Evolutionary conservation across 2,888 invertebrate species (phyloP).

Genomic region (Ptychoptera contaminata): DNA sequence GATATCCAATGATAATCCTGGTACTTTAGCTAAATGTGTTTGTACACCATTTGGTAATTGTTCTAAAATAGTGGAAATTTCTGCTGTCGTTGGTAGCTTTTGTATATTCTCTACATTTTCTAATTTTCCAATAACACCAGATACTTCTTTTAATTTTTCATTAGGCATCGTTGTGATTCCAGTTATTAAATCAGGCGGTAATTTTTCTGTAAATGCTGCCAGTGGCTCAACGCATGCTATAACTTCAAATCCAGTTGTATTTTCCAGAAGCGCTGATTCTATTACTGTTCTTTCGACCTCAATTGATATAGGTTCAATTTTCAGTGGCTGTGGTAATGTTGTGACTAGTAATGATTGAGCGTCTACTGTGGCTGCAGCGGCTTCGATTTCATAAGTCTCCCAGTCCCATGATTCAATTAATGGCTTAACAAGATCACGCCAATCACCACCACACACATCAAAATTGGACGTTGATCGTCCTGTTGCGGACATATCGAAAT

Average conservation of each 20-base stretch:
- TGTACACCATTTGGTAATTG: slow-evolving; percentile 42
- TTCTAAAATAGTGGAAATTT: slow-evolving; percentile 45
- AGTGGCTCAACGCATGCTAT: slow-evolving; percentile 47
- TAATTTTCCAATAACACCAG: slow-evolving; percentile 39
- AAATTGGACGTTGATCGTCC: slow-evolving; percentile 32
- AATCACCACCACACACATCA: slow-evolving; percentile 35
- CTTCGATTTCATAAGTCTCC: slow-evolving; percentile 45
- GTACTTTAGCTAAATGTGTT: slow-evolving; percentile 42
- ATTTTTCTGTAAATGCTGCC: slow-evolving; percentile 35
- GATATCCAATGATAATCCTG: slow-evolving; percentile 46
- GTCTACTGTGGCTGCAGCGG: slow-evolving; percentile 33
- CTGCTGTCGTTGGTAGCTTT: slow-evolving; percentile 43
- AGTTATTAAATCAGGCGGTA: slow-evolving; percentile 25
- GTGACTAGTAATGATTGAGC: slow-evolving; percentile 31
- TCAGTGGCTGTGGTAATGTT: slow-evolving; percentile 34
- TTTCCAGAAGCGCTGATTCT: slow-evolving; percentile 35
- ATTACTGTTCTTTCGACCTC: slow-evolving; percentile 31
- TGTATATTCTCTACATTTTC: slow-evolving; percentile 14
- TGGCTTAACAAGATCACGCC: slow-evolving; percentile 46
- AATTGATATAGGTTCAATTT: slow-evolving; percentile 26
- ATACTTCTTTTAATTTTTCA: slow-evolving; percentile 33
- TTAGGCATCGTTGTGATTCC: slow-evolving; percentile 37
- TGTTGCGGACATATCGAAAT: slow-evolving; percentile 19
- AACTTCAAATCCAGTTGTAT: slow-evolving; percentile 39
- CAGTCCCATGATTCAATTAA: slow-evolving; percentile 48